Base-by-base conservation (phyloP, 2,888 invertebrate species). In the Congeria kusceri region DNA sequence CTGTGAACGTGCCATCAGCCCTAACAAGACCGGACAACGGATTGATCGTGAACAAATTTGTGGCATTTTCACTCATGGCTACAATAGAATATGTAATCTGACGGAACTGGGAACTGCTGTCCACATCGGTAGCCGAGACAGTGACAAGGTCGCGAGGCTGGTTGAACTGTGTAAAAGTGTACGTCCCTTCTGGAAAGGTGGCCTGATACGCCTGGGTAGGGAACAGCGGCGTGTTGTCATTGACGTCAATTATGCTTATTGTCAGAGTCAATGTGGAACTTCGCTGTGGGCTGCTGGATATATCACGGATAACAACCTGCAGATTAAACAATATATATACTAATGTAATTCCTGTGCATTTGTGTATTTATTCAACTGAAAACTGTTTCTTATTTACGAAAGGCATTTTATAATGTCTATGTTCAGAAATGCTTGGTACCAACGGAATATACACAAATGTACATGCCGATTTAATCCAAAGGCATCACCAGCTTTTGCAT, bases 171-270 rank as follows among this genome's bases (percentile, higher is more conserved):
- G 66, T 28, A 9, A 27, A 28, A 5, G 49, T 29, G 63, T 89
- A 88, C 73, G 88, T 83, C 32, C 88, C 89, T 28, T 84, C 85
- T 1, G 65, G 69, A 9, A 91, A 76, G 20, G 80, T 78, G 1
- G 83, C 74, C 1, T 28, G 13, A 67, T 89, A 89, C 4, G 84
- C 86, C 0, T 66, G 59, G 0, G 88, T 83, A 9, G 88, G 85
- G 77, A 91, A 92, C 9, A 69, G 63, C 0, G 92, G 92, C 0
- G 76, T 39, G 63, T 89, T 88, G 84, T 92, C 92, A 80, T 92
- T 92, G 20, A 81, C 80, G 84, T 92, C 90, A 59, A 87, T 32
- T 7, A 92, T 85, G 62, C 79, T 83, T 11, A 92, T 80, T 0
- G 85, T 87, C 46, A 92, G 53, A 4, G 80, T 83, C 1, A 82